phyloP scores from a whole-genome alignment of 2,113 vertebrate genomes.

The Spizaetus ornatus region DNA sequence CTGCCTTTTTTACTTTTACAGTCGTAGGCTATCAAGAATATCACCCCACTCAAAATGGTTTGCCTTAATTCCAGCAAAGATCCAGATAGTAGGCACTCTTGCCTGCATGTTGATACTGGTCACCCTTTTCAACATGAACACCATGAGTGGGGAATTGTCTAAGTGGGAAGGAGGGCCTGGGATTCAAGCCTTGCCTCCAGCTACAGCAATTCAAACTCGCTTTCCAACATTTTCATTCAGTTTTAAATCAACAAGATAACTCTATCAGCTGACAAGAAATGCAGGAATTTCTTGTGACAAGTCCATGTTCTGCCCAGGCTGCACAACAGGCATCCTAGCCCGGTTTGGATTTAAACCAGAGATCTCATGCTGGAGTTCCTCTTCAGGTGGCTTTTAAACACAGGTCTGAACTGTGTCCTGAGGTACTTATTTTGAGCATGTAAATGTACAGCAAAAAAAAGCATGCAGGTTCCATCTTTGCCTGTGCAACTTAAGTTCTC shows the following conservation, averaged over 20 bases:
- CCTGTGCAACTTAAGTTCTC: background rate
- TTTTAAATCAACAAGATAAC: background rate
- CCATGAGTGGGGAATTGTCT: background rate
- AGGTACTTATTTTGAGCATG: background rate
- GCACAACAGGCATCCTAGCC: background rate
- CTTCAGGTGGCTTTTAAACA: background rate
- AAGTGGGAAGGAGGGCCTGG: background rate
- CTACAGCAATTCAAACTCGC: background rate
- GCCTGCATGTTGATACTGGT: background rate
- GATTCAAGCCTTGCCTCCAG: background rate
- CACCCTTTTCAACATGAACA: background rate
- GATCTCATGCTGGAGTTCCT: background rate
- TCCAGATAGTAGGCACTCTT: background rate
- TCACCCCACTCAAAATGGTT: background rate
- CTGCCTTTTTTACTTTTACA: background rate
- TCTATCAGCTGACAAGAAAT: background rate
- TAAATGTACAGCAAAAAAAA: background rate
- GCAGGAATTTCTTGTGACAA: background rate
- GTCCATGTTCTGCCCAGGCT: background rate
- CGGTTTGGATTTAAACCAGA: background rate
- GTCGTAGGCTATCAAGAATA: background rate
- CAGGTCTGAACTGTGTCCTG: background rate
- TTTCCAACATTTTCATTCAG: background rate
- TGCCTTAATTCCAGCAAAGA: background rate
- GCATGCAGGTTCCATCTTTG: background rate